Evolutionary conservation across 2,797 vertebrate genomes (phyloP), one percentile per base, ranked within the genome.

Genomic region (Coregonus ussuriensis): DNA sequence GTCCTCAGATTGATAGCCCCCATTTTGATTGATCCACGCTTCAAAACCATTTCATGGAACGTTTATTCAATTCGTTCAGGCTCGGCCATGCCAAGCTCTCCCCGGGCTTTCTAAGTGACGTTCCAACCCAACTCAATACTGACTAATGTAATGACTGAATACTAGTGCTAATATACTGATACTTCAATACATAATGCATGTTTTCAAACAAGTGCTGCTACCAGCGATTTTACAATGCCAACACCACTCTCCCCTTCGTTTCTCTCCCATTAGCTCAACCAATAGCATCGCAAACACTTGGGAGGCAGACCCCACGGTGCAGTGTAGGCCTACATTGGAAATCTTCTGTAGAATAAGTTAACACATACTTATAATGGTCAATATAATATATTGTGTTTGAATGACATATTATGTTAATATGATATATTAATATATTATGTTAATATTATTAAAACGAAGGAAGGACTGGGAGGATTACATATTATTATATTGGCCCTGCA

Each of bases 141-240:
- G 90, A 86, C 93, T 96, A 95, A 93, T 86, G 89, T 94, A 95
- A 97, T 87, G 91, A 92, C 93, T 94, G 91, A 92, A 95, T 95
- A 95, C 94, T 94, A 92, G 94, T 94, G 93, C 93, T 96, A 97
- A 96, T 96, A 95, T 95, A 95, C 93, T 96, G 93, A 94, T 88
- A 94, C 94, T 94, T 93, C 94, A 94, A 94, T 94, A 94, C 91
- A 90, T 94, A 94, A 93, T 91, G 92, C 91, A 88, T 93, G 89
- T 94, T 94, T 93, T 91, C 88, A 72, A 91, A 89, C 90, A 89
- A 88, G 80, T 91, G 86, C 84, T 85, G 89, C 92, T 90, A 88
- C 85, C 59, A 86, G 90, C 86, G 86, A 90, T 92, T 93, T 91
- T 89, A 88, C 90, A 91, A 85, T 88, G 92, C 89, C 91, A 93